A percentile compares a stretch with the other conserved stretches of the same genome.
Conservation (phyloP, 2,113 vertebrate genomes). For the Forbesichthys papilliferus region DNA sequence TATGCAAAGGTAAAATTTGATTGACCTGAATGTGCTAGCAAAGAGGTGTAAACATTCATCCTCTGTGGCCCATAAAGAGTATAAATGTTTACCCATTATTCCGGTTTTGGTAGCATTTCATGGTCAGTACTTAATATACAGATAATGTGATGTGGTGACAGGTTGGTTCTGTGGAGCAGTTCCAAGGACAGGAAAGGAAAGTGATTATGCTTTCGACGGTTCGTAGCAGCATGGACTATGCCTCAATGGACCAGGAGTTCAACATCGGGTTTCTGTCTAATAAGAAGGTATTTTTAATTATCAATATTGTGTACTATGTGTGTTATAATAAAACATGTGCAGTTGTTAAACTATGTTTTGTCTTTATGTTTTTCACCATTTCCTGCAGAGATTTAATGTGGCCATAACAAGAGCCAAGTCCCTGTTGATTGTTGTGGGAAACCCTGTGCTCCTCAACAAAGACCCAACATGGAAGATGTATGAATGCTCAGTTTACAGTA, state of each 20-base stretch:
- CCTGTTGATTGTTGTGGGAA: slow-evolving; percentile 89
- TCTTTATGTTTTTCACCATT: neutral
- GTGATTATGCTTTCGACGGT: slow-evolving; percentile 91
- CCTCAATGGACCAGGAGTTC: slow-evolving; percentile 83
- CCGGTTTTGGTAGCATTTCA: neutral
- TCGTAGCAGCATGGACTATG: slow-evolving; percentile 82
- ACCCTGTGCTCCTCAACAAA: slow-evolving; percentile 83
- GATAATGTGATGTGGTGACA: slow-evolving; percentile 37
- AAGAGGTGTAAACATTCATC: neutral
- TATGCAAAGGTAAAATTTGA: no score
- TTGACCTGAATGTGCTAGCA: no score
- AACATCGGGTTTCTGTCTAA: slow-evolving; percentile 90
- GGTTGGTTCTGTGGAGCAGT: slow-evolving; percentile 95
- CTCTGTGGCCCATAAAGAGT: neutral
- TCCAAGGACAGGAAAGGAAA: slow-evolving; percentile 90
- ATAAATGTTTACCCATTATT: neutral
- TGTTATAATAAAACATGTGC: neutral
- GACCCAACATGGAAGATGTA: slow-evolving; percentile 85
- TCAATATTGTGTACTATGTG: neutral
- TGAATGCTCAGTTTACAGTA: slow-evolving; percentile 41
- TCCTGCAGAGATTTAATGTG: slow-evolving; percentile 87
- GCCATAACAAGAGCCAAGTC: slow-evolving; percentile 91
- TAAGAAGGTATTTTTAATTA: slow-evolving; percentile 79
- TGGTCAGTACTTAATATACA: no score
- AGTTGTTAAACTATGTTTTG: neutral